These are phyloP conservation scores for Drosophila chauvacae DNA, from an alignment of 1,140 invertebrate species.

Conservation along the genomic window DNA sequence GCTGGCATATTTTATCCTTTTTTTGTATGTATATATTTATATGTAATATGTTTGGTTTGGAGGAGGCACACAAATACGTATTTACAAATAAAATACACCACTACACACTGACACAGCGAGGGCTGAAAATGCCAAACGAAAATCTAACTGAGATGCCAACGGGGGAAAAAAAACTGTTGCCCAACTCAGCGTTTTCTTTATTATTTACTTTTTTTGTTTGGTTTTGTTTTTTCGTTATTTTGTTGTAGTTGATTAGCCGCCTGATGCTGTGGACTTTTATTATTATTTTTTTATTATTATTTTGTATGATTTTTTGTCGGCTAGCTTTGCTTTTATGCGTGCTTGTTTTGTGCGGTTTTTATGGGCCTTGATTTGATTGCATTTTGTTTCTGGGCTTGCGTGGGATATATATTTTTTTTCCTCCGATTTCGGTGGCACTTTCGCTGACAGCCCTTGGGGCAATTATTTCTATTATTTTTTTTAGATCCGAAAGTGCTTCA, in stretches of 20 bases:
- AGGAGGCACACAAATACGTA: conserved; percentile 33
- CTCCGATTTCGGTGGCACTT: conserved; percentile 27
- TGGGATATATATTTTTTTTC: conserved; percentile 3
- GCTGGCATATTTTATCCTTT: conserved; percentile 79
- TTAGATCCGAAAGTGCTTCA: conserved; percentile 25
- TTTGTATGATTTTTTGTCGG: conserved; percentile 51
- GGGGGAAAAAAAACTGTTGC: conserved; percentile 54
- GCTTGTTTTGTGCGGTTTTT: conserved; percentile 52
- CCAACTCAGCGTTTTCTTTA: conserved; percentile 63
- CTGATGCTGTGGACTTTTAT: conserved; percentile 44
- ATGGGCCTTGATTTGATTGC: conserved; percentile 58
- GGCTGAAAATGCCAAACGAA: conserved; percentile 42
- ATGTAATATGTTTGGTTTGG: not conserved
- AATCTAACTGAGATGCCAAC: conserved; percentile 32
- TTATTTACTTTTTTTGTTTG: conserved; percentile 15
- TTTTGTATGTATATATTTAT: conserved; percentile 35
- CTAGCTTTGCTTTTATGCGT: conserved; percentile 29
- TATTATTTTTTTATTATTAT: conserved; percentile 69
- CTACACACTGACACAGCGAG: conserved; percentile 40
- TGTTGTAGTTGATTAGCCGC: conserved; percentile 67
- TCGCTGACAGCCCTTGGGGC: conserved; percentile 38
- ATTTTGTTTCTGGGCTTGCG: conserved; percentile 24
- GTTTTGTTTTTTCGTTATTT: conserved; percentile 19
- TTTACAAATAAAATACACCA: conserved; percentile 29
- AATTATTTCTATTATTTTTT: conserved; percentile 32